Conservation (phyloP, 2,113 vertebrate genomes). For the Mobula birostris region DNA sequence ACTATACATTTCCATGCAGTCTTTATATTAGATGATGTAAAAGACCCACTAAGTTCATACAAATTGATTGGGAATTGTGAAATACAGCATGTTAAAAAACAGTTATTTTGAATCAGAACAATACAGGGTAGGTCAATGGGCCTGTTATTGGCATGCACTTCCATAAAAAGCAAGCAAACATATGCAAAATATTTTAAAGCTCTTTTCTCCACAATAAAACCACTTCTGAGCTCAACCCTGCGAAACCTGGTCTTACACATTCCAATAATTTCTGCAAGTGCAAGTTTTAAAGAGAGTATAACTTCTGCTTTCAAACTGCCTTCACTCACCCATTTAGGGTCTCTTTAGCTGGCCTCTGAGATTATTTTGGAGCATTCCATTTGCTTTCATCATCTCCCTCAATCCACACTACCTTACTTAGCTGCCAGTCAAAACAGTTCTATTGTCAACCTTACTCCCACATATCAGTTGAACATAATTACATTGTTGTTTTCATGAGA, state of each 20-base stretch:
- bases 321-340: not conserved
- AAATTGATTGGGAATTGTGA: not conserved
- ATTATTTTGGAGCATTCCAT: not conserved
- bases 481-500: not conserved
- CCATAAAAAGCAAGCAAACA: not conserved
- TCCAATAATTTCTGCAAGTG: not conserved
- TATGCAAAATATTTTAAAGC: slow-evolving; percentile 5
- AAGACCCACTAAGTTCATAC: slow-evolving; percentile 4
- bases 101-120: slow-evolving; percentile 18
- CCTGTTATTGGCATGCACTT: slow-evolving; percentile 21
- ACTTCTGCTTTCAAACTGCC: not conserved
- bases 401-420: not conserved
- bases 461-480: not conserved
- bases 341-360: not conserved
- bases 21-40: slow-evolving; percentile 21
- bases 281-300: not conserved
- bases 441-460: not conserved
- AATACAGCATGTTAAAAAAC: slow-evolving; percentile 12
- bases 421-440: slow-evolving; percentile 18
- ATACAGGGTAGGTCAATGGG: not conserved
- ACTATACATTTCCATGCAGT: slow-evolving; percentile 33
- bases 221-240: not conserved
- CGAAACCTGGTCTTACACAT: not conserved
- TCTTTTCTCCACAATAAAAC: not conserved
- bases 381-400: not conserved